Base-by-base conservation (phyloP, 2,888 invertebrate genomes). In the Agrypnus murinus region DNA sequence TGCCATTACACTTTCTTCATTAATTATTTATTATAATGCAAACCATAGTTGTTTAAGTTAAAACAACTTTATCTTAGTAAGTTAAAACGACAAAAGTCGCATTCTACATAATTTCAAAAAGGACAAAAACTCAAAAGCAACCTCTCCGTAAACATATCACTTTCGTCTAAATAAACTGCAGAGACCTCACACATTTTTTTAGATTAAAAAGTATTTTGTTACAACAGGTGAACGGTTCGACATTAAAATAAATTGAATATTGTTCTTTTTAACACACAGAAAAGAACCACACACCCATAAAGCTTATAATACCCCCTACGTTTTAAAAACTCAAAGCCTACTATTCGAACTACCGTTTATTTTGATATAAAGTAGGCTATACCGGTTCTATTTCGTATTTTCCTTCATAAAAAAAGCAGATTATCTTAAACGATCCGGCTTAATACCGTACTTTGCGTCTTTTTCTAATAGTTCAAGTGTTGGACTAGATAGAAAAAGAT, bases 271-370 rank as follows among this genome's bases (percentile, higher is more conserved):
- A 34, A 38, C 32, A 53, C 34, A 58, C 25, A 2, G 5, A 2
- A 40, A n/a, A n/a, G n/a, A n/a, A n/a, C n/a, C 58, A 43, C 34
- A 59, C 25, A 67, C 34, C 32, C 53, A 38, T 57, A 57, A 57
- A 45, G 36, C 48, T 48, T 48, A 58, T 34, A 25, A 34, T 59
- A 45, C 31, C 46, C 58, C 48, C 60, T 60, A 32, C 60, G 46
- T 45, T 38, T 63, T 64, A 57, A 62, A 64, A 48, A 38, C 53
- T 68, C 55, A 55, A 63, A 60, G 46, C 48, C 55, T 58, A 66
- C 40, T 55, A 65, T 50, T 65, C 59, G 10, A 69, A 76, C 74
- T 75, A 74, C 74, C 72, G 74, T 76, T 72, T 73, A 73, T 67
- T 71, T 64, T 57, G 69, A 66, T 67, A 71, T 71, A 67, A 66